Conservation (phyloP, 2,113 vertebrate genomes). For the Eulemur macaco region DNA sequence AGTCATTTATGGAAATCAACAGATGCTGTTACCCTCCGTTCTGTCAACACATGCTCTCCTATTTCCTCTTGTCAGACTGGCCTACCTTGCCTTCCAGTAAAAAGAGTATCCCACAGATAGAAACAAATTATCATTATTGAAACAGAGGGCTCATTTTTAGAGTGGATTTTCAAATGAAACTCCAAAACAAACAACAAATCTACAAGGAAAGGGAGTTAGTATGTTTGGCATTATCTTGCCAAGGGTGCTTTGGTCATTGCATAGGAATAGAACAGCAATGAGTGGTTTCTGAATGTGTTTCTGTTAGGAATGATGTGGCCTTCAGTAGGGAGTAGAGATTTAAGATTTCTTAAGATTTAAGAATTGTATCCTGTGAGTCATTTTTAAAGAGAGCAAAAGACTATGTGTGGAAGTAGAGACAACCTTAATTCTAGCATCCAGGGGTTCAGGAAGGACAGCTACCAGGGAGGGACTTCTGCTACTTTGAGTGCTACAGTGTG, state of each 20-base stretch:
- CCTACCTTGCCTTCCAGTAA: not conserved
- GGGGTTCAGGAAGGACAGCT: not conserved
- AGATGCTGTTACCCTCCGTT: not conserved
- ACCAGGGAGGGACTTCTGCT: accelerated
- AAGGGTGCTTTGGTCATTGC: not conserved
- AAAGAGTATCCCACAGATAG: not conserved
- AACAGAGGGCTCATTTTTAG: not conserved
- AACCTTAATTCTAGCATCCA: not conserved
- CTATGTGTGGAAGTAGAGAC: not conserved
- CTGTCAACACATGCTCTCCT: not conserved
- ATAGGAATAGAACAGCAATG: not conserved
- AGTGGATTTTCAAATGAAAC: not conserved
- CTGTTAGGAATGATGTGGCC: not conserved
- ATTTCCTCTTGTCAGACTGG: not conserved
- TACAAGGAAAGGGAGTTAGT: not conserved
- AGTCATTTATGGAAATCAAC: not conserved
- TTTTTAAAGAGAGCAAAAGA: not conserved
- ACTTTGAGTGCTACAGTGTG: too few species aligned
- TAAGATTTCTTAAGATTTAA: not conserved
- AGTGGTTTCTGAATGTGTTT: not conserved
- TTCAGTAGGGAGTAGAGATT: not conserved
- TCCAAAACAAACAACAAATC: not conserved
- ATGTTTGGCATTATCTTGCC: not conserved
- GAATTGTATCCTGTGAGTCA: not conserved
- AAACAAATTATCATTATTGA: not conserved